Evolutionary conservation across 2,888 invertebrate genomes (phyloP), one percentile per base, ranked within the genome.

Genomic region (Acrocyrtus sp.): DNA sequence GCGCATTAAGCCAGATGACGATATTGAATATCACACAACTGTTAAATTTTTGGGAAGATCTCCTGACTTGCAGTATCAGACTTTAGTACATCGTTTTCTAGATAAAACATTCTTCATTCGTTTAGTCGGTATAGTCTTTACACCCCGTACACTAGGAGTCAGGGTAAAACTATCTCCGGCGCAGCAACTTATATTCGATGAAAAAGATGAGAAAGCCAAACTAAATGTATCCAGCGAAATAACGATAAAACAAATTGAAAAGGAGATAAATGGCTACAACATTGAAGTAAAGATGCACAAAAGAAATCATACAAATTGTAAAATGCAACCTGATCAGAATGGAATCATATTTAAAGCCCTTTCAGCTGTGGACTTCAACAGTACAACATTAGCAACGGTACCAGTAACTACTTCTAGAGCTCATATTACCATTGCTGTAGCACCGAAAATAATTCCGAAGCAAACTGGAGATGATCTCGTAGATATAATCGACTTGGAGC

Each of bases 111-210:
- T 76, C 54, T 24, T 34, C 12, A 56, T 76, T 21, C 69, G 66
- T 27, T 26, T 76, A 0, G 54, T 66, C n/a, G 73, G 73, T 5
- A 24, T 76, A 8, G 73, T 72, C 17, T 76, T 78, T 27, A 76
- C 78, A 5, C 48, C 54, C 12, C 57, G 63, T 12, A 83, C 84
- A 8, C 78, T 84, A 19, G 82, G 83, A 41, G 83, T 83, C 27
- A 76, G 83, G 58, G 82, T 85, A 3, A 80, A 81, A 62, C 80
- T 85, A 4, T 77, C 75, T 19, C 72, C 80, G 4, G 76, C 81
- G 5, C 80, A 82, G 48, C 76, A 82, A 24, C 56, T 75, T 22
- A 70, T 84, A 8, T 84, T 83, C 81, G 81, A 81, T 27, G 76
- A 79, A 45, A 74, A 81, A 53, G 80, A 81, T 57, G 57, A 65